Conservation (phyloP, 2,888 invertebrate genomes). For the Ochropleura plecta region DNA sequence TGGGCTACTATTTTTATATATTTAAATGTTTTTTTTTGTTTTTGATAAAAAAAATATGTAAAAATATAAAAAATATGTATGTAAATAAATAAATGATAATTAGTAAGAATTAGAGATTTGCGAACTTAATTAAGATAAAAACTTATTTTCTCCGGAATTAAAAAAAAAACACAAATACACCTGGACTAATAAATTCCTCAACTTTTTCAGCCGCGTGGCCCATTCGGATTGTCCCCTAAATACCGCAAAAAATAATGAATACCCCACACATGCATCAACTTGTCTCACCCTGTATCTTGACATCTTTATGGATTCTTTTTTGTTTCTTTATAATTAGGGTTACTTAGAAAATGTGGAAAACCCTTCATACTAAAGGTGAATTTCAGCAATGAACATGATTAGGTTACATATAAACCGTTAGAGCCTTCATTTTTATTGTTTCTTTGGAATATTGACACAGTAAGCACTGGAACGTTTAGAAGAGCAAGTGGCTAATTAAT, state of each 20-base stretch:
- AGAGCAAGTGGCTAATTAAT: no score
- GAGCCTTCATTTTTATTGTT: no score
- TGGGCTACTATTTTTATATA: no score
- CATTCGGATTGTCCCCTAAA: conserved; percentile 67
- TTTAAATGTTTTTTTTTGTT: no score
- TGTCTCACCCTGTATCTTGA: conserved; percentile 70
- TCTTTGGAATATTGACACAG: no score
- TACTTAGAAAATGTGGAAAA: conserved; percentile 28
- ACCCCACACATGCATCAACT: conserved; percentile 76
- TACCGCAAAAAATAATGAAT: conserved; percentile 78
- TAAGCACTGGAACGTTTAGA: no score
- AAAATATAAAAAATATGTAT: no score
- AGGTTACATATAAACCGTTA: not conserved
- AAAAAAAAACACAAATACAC: not conserved
- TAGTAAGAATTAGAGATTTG: not conserved
- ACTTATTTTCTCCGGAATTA: not conserved
- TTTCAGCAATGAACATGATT: not conserved
- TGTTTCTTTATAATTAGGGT: conserved; percentile 66
- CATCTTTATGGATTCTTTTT: conserved; percentile 77
- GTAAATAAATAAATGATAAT: no score
- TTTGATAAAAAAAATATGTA: no score
- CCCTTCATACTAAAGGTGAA: not conserved
- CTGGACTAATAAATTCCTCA: conserved; percentile 58
- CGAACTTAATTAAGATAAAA: not conserved
- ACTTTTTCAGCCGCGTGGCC: conserved; percentile 40